Evolutionary conservation across 2,888 invertebrate species (phyloP).

Genomic region (Caenorhabditis imperialis): DNA sequence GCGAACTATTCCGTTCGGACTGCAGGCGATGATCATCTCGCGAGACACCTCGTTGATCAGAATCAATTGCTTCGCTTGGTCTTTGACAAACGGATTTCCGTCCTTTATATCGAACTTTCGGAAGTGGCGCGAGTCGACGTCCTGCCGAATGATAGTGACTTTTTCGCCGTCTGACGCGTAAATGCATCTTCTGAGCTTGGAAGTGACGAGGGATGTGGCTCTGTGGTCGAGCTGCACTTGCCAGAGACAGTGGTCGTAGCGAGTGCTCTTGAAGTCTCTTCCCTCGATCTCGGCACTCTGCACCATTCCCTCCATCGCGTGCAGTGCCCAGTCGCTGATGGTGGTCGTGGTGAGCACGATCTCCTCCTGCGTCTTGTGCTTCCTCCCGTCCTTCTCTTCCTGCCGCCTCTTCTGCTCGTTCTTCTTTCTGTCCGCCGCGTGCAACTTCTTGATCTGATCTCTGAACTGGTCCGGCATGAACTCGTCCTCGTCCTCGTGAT

Average conservation of each 20-base stretch:
- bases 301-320: slow-evolving; percentile 72
- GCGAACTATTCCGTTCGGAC: slow-evolving; percentile 46
- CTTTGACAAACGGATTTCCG: slow-evolving; percentile 59
- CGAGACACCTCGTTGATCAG: slow-evolving; percentile 72
- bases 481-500: slow-evolving; percentile 55
- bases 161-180: slow-evolving; percentile 39
- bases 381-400: slow-evolving; percentile 25
- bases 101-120: slow-evolving; percentile 51
- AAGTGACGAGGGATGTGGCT: slow-evolving; percentile 25
- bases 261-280: slow-evolving; percentile 16
- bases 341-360: slow-evolving; percentile 61
- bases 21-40: slow-evolving; percentile 73
- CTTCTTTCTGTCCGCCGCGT: slow-evolving; percentile 10
- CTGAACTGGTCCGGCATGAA: slow-evolving; percentile 30
- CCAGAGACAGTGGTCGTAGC: slow-evolving; percentile 48
- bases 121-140: slow-evolving; percentile 34
- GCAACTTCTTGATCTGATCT: slow-evolving; percentile 35
- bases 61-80: slow-evolving; percentile 62
- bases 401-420: slow-evolving; percentile 23
- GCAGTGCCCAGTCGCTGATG: slow-evolving; percentile 76
- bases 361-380: slow-evolving; percentile 33
- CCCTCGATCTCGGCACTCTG: slow-evolving; percentile 68
- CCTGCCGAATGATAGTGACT: slow-evolving; percentile 51
- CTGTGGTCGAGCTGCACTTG: slow-evolving; percentile 28
- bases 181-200: slow-evolving; percentile 51